Percentiles rank a stretch among this genome's conserved stretches.
These are phyloP conservation scores for Malacoraja senta DNA, from an alignment of 2,797 vertebrate species.

Conservation along the genomic window DNA sequence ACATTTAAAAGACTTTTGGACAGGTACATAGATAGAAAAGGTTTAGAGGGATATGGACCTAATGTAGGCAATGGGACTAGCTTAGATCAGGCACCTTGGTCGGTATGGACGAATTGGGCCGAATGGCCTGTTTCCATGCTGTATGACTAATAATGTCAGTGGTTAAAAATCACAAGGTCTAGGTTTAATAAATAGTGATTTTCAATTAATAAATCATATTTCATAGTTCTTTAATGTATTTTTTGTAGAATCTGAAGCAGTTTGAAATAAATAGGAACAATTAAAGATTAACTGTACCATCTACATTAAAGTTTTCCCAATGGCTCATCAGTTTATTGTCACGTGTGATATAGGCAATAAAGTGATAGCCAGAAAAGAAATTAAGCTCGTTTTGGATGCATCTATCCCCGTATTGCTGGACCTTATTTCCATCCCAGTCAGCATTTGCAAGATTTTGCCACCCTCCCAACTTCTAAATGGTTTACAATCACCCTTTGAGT, in stretches of 20 bases:
- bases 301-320: no score
- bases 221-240: no score
- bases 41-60: no score
- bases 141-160: neutral
- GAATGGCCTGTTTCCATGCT: no score
- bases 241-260: neutral
- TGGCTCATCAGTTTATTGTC: neutral
- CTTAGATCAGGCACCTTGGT: no score
- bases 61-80: no score
- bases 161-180: neutral
- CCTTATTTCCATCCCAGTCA: neutral
- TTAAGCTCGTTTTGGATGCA: neutral
- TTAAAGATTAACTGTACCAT: neutral
- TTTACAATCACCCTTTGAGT: neutral
- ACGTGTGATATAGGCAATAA: neutral
- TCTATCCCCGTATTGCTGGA: neutral
- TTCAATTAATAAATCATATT: neutral
- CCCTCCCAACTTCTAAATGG: neutral
- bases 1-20: no score
- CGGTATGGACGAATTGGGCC: no score
- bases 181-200: neutral
- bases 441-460: neutral
- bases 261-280: neutral
- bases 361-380: neutral
- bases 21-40: no score